Evolutionary conservation across 2,888 invertebrate species (phyloP), one percentile per base, ranked within the genome.

Genomic region (Halictus ligatus): DNA sequence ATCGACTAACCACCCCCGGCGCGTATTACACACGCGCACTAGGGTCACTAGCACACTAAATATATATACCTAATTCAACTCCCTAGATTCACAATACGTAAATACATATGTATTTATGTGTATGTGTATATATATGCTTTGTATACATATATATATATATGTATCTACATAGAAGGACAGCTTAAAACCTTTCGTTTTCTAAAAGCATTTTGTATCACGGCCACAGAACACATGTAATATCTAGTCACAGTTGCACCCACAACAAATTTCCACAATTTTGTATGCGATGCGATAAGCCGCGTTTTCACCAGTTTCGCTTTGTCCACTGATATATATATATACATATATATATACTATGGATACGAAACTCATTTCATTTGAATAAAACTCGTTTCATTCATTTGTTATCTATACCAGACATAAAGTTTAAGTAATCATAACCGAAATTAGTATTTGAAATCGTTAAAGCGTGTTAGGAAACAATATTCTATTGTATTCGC

Each of bases 1-100:
- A 92, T 91, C 89, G 90, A 92, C 92, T 91, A 92, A 92, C 92
- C 93, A 93, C 92, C 93, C 93, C 92, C 93, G 92, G 92, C 90
- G 91, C 89, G 89, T 87, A 91, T 92, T 88, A 91, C 92, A 92
- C 92, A 92, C 92, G 92, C 93, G 93, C 93, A 92, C 87, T 85
- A 81, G 48, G 81, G 74, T 80, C 80, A 86, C 86, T 80, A 85
- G 75, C 35, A 18, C 69, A 64, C 75, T 72, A 46, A 74, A 83
- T 81, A 80, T 83, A 64, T 78, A 64, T 78, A 86, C 67, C 35
- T 46, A 81, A 78, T 84, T 84, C 12, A 78, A 84, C 72, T 85
- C 84, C 79, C 84, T 84, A 84, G 84, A 71, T 78, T 71, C 21
- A 35, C 58, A 58, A 75, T 74, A 48, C 64, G 18, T 64, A 29